A percentile compares a stretch with the other conserved stretches of the same genome.
These are phyloP conservation scores for Sarcophaga rosellei DNA, from an alignment of 2,888 invertebrate genomes.

Conservation along the genomic window DNA sequence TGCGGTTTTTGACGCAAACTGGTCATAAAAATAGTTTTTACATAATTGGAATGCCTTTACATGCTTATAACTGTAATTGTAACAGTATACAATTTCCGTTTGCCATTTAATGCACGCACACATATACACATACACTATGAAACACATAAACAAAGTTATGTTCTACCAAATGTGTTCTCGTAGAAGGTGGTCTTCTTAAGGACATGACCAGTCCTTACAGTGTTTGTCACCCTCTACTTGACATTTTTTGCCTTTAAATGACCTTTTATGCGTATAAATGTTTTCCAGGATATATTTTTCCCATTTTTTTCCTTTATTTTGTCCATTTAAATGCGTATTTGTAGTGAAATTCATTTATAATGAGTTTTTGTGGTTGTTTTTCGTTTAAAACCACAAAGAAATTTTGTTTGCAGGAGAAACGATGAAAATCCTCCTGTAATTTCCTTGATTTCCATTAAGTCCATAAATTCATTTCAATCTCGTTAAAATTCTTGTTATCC, in stretches of 20 bases:
- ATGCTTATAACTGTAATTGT: background rate
- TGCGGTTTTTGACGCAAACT: conserved; percentile 49
- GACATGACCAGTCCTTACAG: background rate
- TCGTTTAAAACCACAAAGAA: conserved; percentile 45
- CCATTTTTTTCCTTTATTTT: conserved; percentile 7
- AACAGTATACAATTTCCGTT: conserved; percentile 21
- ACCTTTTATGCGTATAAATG: background rate
- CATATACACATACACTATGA: background rate
- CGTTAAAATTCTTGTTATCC: conserved; percentile 57
- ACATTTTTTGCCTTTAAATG: background rate
- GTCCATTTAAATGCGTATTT: background rate
- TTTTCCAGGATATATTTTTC: background rate
- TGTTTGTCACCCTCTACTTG: conserved; percentile 20
- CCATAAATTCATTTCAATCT: conserved; percentile 61
- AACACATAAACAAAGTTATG: background rate
- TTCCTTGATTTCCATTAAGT: conserved; percentile 39
- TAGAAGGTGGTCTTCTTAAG: conserved; percentile 2
- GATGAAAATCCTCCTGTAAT: conserved; percentile 27
- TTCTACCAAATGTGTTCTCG: background rate
- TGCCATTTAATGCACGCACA: background rate
- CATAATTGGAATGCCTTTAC: conserved; percentile 40
- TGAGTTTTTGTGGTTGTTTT: conserved; percentile 71
- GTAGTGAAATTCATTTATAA: conserved; percentile 64
- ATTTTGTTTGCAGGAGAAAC: conserved; percentile 11
- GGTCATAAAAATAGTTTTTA: conserved; percentile 68